A percentile compares a stretch with the other conserved stretches of the same genome.
These are phyloP conservation scores for Chromoteleia sp. DNA, from an alignment of 2,888 invertebrate genomes.

Conservation along the genomic window DNA sequence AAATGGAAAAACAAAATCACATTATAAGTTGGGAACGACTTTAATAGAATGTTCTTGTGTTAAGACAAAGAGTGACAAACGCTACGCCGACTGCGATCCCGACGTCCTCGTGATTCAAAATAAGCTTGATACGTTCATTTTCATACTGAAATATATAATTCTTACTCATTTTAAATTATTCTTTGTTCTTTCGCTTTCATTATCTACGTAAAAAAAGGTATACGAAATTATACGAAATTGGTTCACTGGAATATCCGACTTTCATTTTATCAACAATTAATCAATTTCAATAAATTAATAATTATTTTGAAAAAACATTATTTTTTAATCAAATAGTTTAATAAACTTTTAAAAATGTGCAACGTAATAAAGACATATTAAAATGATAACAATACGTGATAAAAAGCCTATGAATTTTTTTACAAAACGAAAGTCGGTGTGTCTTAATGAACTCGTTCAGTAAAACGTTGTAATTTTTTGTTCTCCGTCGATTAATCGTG, in stretches of 20 bases:
- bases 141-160: slow-evolving; percentile 56
- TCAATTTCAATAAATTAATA: too few species aligned
- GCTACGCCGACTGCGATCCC: slow-evolving; percentile 24
- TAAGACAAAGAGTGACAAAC: slow-evolving; percentile 62
- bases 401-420: neutral
- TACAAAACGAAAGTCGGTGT: neutral
- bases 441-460: neutral
- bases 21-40: slow-evolving; percentile 26
- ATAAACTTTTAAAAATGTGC: too few species aligned
- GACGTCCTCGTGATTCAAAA: slow-evolving; percentile 22
- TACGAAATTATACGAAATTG: slow-evolving; percentile 8
- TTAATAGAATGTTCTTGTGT: slow-evolving; percentile 35
- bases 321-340: too few species aligned
- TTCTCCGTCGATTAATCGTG: neutral
- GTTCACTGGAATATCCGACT: neutral
- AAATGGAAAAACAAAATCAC: slow-evolving; percentile 14
- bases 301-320: too few species aligned
- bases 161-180: slow-evolving; percentile 38
- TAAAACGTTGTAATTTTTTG: neutral
- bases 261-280: neutral
- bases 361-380: too few species aligned
- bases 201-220: slow-evolving; percentile 26
- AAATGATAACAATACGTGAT: too few species aligned
- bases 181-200: neutral
- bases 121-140: slow-evolving; percentile 62